Evolutionary conservation across 2,113 vertebrate species (phyloP).

Genomic region (Colinus virginianus): DNA sequence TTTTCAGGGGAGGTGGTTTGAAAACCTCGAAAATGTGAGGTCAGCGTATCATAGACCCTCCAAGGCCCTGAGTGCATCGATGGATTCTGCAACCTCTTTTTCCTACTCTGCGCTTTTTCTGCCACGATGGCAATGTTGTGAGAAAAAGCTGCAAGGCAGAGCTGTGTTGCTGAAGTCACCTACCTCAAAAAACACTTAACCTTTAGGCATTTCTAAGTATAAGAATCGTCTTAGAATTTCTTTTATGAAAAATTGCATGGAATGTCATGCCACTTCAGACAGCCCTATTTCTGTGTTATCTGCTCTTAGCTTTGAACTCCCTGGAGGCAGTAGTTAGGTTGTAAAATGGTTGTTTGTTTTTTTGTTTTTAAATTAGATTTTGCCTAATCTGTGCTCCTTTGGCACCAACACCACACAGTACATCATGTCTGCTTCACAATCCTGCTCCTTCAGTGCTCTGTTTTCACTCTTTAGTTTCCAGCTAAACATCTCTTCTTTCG

Average conservation of each 20-base stretch:
- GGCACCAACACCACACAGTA: neutral
- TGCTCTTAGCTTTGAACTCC: neutral
- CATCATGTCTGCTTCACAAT: neutral
- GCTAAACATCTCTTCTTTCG: neutral
- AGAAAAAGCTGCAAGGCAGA: neutral
- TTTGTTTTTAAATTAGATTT: neutral
- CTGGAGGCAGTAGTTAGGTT: neutral
- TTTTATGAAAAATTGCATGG: neutral
- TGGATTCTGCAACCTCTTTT: neutral
- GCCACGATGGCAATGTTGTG: neutral
- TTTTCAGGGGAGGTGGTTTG: neutral
- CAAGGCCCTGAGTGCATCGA: neutral
- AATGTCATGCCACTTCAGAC: fast-evolving
- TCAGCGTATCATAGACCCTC: neutral
- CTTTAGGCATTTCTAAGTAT: neutral
- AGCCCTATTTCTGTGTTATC: neutral
- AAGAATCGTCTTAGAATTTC: neutral
- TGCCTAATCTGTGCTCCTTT: neutral
- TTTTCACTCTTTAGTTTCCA: neutral
- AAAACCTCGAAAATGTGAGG: neutral
- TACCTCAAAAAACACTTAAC: neutral
- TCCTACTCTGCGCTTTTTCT: neutral
- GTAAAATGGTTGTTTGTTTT: neutral
- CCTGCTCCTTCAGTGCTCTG: neutral
- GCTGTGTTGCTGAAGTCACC: neutral